Percentiles rank a stretch among this genome's conserved stretches.
These are phyloP conservation scores for Camponotus pennsylvanicus DNA, from an alignment of 1,140 invertebrate genomes.

Conservation along the genomic window DNA sequence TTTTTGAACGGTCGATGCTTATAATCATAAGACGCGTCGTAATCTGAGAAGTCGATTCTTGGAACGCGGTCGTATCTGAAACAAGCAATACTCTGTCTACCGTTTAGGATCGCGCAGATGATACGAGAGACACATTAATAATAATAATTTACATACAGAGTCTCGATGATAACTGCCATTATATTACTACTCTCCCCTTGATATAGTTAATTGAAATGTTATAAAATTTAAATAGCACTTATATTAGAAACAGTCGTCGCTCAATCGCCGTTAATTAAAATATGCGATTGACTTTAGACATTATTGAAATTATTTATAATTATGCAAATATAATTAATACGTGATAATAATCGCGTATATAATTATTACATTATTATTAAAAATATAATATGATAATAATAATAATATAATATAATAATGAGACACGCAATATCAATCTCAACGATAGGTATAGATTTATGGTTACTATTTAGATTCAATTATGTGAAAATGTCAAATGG, in stretches of 20 bases:
- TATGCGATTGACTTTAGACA: not conserved
- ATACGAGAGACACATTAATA: conserved; percentile 5
- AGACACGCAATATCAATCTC: not conserved
- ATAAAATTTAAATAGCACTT: not conserved
- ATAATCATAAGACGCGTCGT: not conserved
- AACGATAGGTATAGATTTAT: not conserved
- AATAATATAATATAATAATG: not conserved
- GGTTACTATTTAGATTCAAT: not conserved
- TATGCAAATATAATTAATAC: not conserved
- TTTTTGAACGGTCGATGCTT: not conserved
- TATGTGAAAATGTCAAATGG: not conserved
- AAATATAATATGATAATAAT: not conserved
- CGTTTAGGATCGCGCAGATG: not conserved
- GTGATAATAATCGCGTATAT: not conserved
- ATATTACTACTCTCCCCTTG: not conserved
- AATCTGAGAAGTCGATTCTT: conserved; percentile 25
- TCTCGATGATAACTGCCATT: not conserved
- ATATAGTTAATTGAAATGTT: conserved; percentile 14
- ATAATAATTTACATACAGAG: not conserved
- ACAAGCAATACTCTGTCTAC: conserved; percentile 9
- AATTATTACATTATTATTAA: too few relatives aligned
- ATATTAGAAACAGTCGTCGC: not conserved
- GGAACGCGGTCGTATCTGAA: not conserved
- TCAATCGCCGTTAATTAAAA: not conserved
- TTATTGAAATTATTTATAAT: conserved; percentile 19